phyloP scores from a whole-genome alignment of 2,797 vertebrate genomes.

The Micrastur ruficollis region DNA sequence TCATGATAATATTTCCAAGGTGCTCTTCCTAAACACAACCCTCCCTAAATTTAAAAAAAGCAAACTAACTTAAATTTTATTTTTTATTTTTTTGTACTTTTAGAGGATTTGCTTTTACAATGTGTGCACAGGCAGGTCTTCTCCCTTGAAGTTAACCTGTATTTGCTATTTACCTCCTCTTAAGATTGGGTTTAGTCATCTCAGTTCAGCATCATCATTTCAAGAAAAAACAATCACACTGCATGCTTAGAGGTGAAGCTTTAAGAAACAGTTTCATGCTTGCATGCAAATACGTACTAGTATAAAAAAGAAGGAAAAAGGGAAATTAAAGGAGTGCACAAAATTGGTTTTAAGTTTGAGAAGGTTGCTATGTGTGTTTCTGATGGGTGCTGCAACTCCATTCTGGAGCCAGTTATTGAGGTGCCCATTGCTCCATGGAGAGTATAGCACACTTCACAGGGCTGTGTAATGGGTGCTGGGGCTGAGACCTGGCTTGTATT shows the following conservation, averaged over 20 bases:
- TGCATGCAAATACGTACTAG: background rate
- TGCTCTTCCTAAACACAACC: background rate
- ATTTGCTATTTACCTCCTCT: background rate
- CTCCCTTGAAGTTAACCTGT: background rate
- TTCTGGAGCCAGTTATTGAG: background rate
- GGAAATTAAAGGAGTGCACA: background rate
- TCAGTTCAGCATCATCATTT: rapidly evolving
- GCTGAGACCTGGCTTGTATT: background rate
- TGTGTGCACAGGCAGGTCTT: background rate
- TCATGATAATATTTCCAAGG: background rate
- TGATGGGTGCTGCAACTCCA: background rate
- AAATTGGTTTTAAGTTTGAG: background rate
- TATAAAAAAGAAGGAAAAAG: background rate
- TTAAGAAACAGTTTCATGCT: background rate
- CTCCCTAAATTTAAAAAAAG: background rate
- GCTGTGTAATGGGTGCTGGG: background rate
- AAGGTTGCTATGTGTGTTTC: background rate
- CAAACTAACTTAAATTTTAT: background rate
- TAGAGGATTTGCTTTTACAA: background rate
- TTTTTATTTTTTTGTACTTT: background rate
- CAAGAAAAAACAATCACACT: background rate
- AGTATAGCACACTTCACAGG: rapidly evolving
- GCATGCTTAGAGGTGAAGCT: background rate
- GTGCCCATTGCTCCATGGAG: background rate
- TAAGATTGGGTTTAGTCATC: background rate